A percentile compares a stretch with the other conserved stretches of the same genome.
Conservation (phyloP, 1,140 invertebrate genomes). For the Coenobita brevimanus region DNA sequence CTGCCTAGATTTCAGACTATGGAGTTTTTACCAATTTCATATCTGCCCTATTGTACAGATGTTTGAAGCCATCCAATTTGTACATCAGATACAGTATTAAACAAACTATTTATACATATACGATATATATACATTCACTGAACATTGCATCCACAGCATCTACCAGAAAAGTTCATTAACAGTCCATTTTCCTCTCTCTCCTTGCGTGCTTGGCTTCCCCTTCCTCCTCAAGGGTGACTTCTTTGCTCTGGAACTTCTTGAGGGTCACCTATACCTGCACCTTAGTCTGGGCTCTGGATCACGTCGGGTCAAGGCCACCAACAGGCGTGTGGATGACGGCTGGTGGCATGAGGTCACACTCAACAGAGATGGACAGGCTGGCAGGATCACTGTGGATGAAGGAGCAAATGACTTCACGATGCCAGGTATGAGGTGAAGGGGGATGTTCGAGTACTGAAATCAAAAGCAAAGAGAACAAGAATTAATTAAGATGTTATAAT, state of each 20-base stretch:
- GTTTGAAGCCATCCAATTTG: too few species aligned
- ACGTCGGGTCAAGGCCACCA: constrained; percentile 87
- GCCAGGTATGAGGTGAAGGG: constrained; percentile 78
- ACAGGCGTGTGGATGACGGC: constrained; percentile 89
- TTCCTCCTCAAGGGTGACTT: constrained; percentile 82
- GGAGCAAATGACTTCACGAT: constrained; percentile 92
- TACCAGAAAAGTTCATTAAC: background rate
- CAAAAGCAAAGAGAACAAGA: too few species aligned
- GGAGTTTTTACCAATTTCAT: too few species aligned
- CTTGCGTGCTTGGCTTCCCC: too few species aligned
- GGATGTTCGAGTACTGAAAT: too few species aligned
- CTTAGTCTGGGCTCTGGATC: constrained; percentile 93
- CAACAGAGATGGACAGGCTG: constrained; percentile 84
- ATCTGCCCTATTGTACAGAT: too few species aligned
- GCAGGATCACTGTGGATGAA: constrained; percentile 92
- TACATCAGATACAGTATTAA: too few species aligned
- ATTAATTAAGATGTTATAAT: too few species aligned
- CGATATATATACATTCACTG: too few species aligned
- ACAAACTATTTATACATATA: too few species aligned
- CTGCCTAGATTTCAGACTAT: too few species aligned
- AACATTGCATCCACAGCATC: background rate
- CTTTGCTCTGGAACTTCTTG: constrained; percentile 94
- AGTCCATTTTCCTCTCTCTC: background rate
- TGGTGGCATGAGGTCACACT: constrained; percentile 92
- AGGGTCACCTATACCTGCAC: constrained; percentile 93